phyloP scores from a whole-genome alignment of 2,113 vertebrate species.

The Geococcyx californianus region DNA sequence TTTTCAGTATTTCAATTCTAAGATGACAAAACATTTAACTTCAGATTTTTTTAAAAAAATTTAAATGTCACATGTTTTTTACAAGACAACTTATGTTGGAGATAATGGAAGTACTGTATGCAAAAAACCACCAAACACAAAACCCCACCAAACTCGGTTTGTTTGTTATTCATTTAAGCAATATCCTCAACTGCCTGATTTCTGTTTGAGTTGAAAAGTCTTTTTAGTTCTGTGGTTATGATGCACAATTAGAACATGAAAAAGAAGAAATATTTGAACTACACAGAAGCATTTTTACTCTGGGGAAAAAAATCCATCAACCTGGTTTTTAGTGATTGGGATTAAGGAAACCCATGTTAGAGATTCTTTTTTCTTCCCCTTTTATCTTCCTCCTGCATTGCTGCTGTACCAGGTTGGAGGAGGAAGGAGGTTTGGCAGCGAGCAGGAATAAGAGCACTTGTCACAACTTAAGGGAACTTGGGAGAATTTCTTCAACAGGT shows the following conservation, averaged over 20 bases:
- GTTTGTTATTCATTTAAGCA: background rate
- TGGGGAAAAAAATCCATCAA: background rate
- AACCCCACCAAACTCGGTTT: background rate
- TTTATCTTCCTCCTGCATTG: background rate
- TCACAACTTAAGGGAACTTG: conserved; percentile 47
- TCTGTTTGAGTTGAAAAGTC: background rate
- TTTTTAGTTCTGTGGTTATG: background rate
- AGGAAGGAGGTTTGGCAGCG: conserved; percentile 27
- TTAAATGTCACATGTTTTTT: background rate
- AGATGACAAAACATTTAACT: conserved; percentile 20
- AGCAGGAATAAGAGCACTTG: conserved; percentile 37
- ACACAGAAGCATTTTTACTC: background rate
- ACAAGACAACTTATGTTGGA: background rate
- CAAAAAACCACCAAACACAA: background rate
- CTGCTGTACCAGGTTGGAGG: conserved; percentile 1
- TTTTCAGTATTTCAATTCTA: background rate
- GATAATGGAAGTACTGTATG: background rate
- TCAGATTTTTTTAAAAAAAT: background rate
- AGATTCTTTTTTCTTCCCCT: background rate
- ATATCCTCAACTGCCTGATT: background rate
- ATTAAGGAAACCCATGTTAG: background rate
- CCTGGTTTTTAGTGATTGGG: background rate
- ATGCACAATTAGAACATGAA: background rate
- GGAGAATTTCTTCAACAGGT: conserved; percentile 45
- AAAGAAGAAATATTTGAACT: background rate